phyloP scores from a whole-genome alignment of 2,888 invertebrate genomes.

The Masnerella sp. region DNA sequence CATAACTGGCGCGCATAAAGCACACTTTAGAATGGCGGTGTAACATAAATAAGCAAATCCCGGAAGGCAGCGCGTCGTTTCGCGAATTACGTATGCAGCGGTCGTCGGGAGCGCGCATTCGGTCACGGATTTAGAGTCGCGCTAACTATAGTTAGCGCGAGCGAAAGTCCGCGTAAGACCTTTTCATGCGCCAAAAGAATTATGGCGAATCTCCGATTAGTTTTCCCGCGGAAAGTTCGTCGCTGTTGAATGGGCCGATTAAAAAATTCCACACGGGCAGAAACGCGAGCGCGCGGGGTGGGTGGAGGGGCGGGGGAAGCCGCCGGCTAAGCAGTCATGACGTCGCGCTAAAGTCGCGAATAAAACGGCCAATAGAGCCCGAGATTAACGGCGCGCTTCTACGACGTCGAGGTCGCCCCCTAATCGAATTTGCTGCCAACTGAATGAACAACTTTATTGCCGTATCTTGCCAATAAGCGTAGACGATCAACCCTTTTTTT shows the following conservation, averaged over 20 bases:
- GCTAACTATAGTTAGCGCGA: too few species aligned
- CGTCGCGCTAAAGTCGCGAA: conserved; percentile 27
- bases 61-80: conserved; percentile 15
- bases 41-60: conserved; percentile 38
- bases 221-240: conserved; percentile 26
- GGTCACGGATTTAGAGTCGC: conserved; percentile 39
- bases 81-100: conserved; percentile 48
- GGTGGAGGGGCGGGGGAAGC: too few species aligned
- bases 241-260: conserved; percentile 35
- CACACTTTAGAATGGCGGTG: not conserved
- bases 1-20: not conserved
- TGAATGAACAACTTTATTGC: conserved; percentile 49
- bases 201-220: conserved; percentile 38
- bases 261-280: conserved; percentile 33
- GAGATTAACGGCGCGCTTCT: conserved; percentile 45
- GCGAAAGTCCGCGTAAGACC: conserved; percentile 30
- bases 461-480: conserved; percentile 33
- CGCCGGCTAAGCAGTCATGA: conserved; percentile 34
- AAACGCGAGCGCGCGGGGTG: not conserved
- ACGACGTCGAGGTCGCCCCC: conserved; percentile 32
- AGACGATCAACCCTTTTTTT: not conserved
- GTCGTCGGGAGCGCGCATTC: conserved; percentile 38
- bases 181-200: conserved; percentile 43
- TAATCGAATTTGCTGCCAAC: conserved; percentile 54
- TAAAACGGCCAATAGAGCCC: conserved; percentile 50